Base-by-base conservation (phyloP, 2,797 vertebrate genomes). In the Enteromius afrohamiltoni region DNA sequence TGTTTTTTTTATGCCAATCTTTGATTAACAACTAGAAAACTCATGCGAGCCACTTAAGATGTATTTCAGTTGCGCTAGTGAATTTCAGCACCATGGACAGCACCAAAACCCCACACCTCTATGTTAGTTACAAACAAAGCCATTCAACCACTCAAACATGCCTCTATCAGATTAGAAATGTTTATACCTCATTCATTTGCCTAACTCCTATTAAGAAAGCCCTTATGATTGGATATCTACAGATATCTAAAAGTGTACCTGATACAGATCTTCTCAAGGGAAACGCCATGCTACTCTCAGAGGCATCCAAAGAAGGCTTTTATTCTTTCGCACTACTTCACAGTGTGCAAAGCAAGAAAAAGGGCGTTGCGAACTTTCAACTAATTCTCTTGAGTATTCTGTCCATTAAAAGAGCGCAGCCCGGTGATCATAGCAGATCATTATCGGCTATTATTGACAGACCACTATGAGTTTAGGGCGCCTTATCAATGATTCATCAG, bases 401-500 rank as follows among this genome's bases (percentile, higher is more conserved):
- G 96, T 93, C 90, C 97, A 98, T 98, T 97, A 97, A 93, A 95
- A 93, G 92, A 92, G 91, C 51, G 92, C 94, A 92, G 93, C 93
- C 93, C 85, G 95, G 95, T 96, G 95, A 95, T 97, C 96, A 95
- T 95, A 92, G 95, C 94, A 96, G 96, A 97, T 98, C 97, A 98
- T 98, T 98, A 98, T 95, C 93, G 95, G 95, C 95, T 96, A 96
- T 98, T 97, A 98, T 94, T 93, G 95, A 95, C 94, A 95, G 96
- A 92, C 96, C 96, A 97, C 98, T 98, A 97, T 95, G 96, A 95
- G 95, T 94, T 95, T 96, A 95, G 96, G 95, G 95, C 88, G 70
- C 93, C 92, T 96, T 97, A 98, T 98, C 95, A 98, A 98, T 96
- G 95, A 98, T 98, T 98, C 96, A 98, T 97, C 84, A 79, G 85